Percentiles rank a stretch among this genome's conserved stretches.
Evolutionary conservation across 2,797 vertebrate genomes (phyloP).

Genomic region (Menidia menidia): DNA sequence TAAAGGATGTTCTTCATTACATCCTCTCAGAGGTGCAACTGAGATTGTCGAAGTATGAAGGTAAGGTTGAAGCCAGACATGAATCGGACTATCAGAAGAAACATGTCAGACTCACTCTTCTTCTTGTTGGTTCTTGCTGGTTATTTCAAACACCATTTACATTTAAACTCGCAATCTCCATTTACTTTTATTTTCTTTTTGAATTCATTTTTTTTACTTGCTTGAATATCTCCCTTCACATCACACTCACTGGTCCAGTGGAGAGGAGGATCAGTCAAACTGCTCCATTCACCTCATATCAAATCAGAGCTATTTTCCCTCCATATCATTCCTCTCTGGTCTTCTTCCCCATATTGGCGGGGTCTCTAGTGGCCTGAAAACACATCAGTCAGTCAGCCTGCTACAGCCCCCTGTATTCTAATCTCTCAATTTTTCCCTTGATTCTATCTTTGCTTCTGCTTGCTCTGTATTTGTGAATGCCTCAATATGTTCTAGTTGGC

Average conservation of each 20-base stretch:
- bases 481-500: slow-evolving; percentile 33
- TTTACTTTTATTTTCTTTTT: not conserved
- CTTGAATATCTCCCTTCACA: slow-evolving; percentile 31
- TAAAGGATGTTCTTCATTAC: not conserved
- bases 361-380: slow-evolving; percentile 56
- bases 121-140: slow-evolving; percentile 17
- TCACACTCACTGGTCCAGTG: slow-evolving; percentile 38
- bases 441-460: slow-evolving; percentile 45
- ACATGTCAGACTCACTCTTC: slow-evolving; percentile 28
- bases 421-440: slow-evolving; percentile 34
- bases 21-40: too few species aligned
- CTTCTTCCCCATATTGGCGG: slow-evolving; percentile 36
- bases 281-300: slow-evolving; percentile 54
- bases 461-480: slow-evolving; percentile 23
- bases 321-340: slow-evolving; percentile 35
- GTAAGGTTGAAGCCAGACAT: not conserved
- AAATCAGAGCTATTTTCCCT: slow-evolving; percentile 42
- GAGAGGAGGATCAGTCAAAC: slow-evolving; percentile 55
- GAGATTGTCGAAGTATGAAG: slow-evolving; percentile 8
- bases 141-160: slow-evolving; percentile 26
- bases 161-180: not conserved
- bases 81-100: slow-evolving; percentile 20
- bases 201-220: slow-evolving; percentile 28
- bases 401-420: slow-evolving; percentile 32
- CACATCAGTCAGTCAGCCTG: slow-evolving; percentile 57